phyloP scores from a whole-genome alignment of 2,888 invertebrate species.

The Drosophila birchii region DNA sequence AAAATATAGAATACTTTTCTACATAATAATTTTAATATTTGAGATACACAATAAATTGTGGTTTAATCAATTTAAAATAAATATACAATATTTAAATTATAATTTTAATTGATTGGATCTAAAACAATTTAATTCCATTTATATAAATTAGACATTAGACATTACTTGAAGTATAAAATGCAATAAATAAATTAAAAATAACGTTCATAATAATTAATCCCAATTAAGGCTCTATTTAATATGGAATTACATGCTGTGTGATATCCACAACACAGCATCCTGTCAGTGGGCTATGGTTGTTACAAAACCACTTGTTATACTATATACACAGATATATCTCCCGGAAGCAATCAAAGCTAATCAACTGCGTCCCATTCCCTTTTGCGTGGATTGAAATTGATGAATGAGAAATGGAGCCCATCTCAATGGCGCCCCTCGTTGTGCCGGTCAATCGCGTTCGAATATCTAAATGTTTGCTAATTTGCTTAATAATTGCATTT shows the following conservation, averaged over 20 bases:
- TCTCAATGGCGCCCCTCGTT: conserved; percentile 65
- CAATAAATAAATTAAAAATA: too few relatives aligned
- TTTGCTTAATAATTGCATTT: conserved; percentile 78
- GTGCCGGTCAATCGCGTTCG: conserved; percentile 60
- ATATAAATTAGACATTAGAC: neutral
- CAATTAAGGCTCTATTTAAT: neutral
- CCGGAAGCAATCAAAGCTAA: conserved; percentile 68
- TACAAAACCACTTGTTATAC: conserved; percentile 23
- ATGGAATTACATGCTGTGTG: conserved; percentile 6
- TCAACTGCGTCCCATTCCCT: conserved; percentile 46
- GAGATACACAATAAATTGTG: too few relatives aligned
- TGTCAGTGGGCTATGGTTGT: conserved; percentile 21
- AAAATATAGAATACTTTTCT: neutral
- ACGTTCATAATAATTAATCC: neutral
- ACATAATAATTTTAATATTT: too few relatives aligned
- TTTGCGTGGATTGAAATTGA: conserved; percentile 49
- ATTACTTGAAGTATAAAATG: too few relatives aligned
- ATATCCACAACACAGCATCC: conserved; percentile 1
- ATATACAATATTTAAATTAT: too few relatives aligned
- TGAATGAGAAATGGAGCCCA: conserved; percentile 61
- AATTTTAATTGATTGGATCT: too few relatives aligned
- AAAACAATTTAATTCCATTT: too few relatives aligned
- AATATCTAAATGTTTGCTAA: conserved; percentile 75
- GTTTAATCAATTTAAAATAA: too few relatives aligned
- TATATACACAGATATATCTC: conserved; percentile 38